Conservation (phyloP, 2,888 invertebrate species). For the Biston stratarius region DNA sequence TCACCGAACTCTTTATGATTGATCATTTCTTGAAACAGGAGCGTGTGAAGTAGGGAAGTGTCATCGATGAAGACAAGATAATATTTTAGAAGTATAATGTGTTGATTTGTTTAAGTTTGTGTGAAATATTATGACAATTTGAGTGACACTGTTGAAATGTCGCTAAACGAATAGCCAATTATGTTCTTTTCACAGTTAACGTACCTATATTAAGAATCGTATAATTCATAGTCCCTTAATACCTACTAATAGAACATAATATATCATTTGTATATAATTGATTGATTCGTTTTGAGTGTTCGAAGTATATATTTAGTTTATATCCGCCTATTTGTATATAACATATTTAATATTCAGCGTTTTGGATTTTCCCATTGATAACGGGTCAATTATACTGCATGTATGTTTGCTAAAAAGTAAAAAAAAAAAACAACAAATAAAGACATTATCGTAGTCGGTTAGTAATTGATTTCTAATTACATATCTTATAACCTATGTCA, state of each 20-base stretch:
- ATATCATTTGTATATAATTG: too few relatives aligned
- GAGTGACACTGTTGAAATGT: constrained; percentile 50
- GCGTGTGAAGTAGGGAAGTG: constrained; percentile 50
- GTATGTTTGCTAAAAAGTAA: too few relatives aligned
- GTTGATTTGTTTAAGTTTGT: constrained; percentile 77
- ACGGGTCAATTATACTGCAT: too few relatives aligned
- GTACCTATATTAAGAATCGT: background rate
- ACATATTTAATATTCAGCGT: too few relatives aligned
- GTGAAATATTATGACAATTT: constrained; percentile 70
- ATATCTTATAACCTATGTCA: too few relatives aligned
- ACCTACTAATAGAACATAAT: too few relatives aligned
- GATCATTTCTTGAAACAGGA: constrained; percentile 81
- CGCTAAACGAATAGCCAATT: constrained; percentile 50
- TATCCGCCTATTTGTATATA: too few relatives aligned
- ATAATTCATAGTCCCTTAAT: background rate
- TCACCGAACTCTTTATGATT: constrained; percentile 82
- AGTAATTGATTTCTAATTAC: too few relatives aligned
- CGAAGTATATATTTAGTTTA: constrained; percentile 14
- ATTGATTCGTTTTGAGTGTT: too few relatives aligned
- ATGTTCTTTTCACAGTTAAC: constrained; percentile 2
- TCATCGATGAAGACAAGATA: constrained; percentile 50
- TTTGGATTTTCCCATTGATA: too few relatives aligned
- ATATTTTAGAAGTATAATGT: constrained; percentile 71
- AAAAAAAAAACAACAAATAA: too few relatives aligned
- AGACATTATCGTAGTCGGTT: too few relatives aligned